phyloP scores from a whole-genome alignment of 2,113 vertebrate species.

The Chaetorhynchus papuensis region DNA sequence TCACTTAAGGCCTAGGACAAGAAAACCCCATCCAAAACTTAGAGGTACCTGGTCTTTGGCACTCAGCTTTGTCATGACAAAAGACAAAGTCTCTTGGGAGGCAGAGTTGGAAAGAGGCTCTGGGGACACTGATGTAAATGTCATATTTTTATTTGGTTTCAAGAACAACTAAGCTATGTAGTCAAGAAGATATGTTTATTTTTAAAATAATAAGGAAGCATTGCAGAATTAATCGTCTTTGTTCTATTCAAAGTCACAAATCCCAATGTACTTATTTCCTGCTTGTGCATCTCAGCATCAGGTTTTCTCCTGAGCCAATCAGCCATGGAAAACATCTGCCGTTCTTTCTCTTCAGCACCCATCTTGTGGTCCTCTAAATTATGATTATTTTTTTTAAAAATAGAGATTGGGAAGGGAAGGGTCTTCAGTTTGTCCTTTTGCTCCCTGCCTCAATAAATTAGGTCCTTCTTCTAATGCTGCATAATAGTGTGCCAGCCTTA shows the following conservation, averaged over 20 bases:
- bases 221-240: not conserved
- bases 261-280: not conserved
- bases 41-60: not conserved
- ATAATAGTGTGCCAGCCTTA: not conserved
- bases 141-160: not conserved
- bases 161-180: not conserved
- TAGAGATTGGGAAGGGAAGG: not conserved
- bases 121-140: not conserved
- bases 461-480: not conserved
- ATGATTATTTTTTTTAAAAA: not conserved
- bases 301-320: not conserved
- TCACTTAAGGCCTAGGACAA: not conserved
- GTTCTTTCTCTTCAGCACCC: not conserved
- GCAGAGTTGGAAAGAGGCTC: not conserved
- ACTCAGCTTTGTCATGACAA: not conserved
- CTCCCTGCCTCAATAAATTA: not conserved
- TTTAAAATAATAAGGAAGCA: not conserved
- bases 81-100: not conserved
- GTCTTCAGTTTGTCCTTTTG: not conserved
- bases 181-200: not conserved
- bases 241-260: not conserved
- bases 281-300: not conserved
- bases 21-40: not conserved
- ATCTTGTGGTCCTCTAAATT: not conserved
- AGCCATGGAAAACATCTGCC: not conserved